These are phyloP conservation scores for Argyrosomus japonicus DNA, from an alignment of 2,113 vertebrate genomes.

Conservation along the genomic window DNA sequence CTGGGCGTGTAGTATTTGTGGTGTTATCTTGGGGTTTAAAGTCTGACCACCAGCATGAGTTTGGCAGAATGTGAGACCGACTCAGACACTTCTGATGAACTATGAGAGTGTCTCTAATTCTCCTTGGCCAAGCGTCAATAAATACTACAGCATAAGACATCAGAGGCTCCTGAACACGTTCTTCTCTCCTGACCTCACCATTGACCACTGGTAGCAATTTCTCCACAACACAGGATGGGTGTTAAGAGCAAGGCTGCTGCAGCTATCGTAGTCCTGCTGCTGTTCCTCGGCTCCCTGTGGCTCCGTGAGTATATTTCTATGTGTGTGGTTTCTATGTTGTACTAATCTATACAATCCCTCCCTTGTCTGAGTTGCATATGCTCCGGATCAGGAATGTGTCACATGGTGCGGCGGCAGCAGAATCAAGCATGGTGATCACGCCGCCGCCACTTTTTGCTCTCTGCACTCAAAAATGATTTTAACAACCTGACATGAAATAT, in stretches of 20 bases:
- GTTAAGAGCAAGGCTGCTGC: conserved; percentile 76
- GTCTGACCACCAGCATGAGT: too few species aligned
- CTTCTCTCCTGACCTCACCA: too few species aligned
- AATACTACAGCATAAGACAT: too few species aligned
- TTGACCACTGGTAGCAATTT: too few species aligned
- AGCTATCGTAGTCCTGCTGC: conserved; percentile 78
- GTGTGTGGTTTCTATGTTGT: conserved; percentile 13
- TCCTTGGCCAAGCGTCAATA: too few species aligned
- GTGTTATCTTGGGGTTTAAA: too few species aligned
- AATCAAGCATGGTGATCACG: conserved; percentile 22
- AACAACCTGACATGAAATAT: conserved; percentile 4
- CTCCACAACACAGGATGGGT: conserved; percentile 53
- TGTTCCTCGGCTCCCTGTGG: conserved; percentile 79
- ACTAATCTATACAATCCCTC: conserved; percentile 50
- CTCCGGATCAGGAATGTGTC: conserved; percentile 62
- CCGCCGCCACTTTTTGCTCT: not conserved
- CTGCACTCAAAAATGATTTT: not conserved
- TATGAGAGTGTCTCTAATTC: too few species aligned
- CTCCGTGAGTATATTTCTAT: conserved; percentile 77
- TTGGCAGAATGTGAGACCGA: too few species aligned
- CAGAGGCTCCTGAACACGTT: too few species aligned
- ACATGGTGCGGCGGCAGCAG: conserved; percentile 55
- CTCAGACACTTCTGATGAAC: too few species aligned
- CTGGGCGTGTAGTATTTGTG: too few species aligned
- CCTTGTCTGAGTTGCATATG: conserved; percentile 57